Evolutionary conservation across 2,888 invertebrate genomes (phyloP).

Genomic region (Dyspetes luteomarginatus): DNA sequence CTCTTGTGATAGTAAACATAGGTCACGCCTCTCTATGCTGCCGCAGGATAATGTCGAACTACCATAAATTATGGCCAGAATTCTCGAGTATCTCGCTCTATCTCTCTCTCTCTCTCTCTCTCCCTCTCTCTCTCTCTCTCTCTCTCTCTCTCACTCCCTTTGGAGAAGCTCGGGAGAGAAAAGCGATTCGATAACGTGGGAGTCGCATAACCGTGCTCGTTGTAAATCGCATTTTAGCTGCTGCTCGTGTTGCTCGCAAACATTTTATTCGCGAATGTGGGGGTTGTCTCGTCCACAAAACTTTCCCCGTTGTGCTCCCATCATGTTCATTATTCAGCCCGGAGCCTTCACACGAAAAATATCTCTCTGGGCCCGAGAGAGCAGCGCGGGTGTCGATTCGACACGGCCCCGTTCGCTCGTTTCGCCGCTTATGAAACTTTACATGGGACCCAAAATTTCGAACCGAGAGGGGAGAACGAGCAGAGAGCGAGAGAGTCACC

Average conservation of each 20-base stretch:
- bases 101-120: conserved; percentile 5
- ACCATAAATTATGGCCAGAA: conserved; percentile 77
- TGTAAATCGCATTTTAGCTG: conserved; percentile 35
- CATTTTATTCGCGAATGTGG: conserved; percentile 18
- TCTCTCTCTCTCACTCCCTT: conserved; percentile 12
- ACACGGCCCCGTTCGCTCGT: conserved; percentile 41
- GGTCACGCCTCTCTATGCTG: conserved; percentile 76
- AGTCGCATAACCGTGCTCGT: conserved; percentile 70
- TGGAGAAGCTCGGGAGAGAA: conserved; percentile 44
- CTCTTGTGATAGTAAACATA: conserved; percentile 69
- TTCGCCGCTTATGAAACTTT: conserved; percentile 57
- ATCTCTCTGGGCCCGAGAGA: conserved; percentile 24
- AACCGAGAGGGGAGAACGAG: not conserved
- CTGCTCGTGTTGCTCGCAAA: not conserved
- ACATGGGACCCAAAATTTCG: conserved; percentile 14
- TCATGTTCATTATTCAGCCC: conserved; percentile 44
- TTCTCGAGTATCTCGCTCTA: conserved; percentile 44
- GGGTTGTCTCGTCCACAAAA: conserved; percentile 62
- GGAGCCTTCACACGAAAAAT: not conserved
- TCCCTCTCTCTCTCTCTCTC: conserved; percentile 15
- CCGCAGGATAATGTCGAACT: conserved; percentile 79
- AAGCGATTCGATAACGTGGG: conserved; percentile 77
- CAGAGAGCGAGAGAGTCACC: conserved; percentile 7
- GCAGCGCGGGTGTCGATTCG: conserved; percentile 59
- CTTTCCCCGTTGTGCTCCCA: conserved; percentile 48